Evolutionary conservation across 2,888 invertebrate species (phyloP).

Genomic region (Hofmannophila pseudospretella): DNA sequence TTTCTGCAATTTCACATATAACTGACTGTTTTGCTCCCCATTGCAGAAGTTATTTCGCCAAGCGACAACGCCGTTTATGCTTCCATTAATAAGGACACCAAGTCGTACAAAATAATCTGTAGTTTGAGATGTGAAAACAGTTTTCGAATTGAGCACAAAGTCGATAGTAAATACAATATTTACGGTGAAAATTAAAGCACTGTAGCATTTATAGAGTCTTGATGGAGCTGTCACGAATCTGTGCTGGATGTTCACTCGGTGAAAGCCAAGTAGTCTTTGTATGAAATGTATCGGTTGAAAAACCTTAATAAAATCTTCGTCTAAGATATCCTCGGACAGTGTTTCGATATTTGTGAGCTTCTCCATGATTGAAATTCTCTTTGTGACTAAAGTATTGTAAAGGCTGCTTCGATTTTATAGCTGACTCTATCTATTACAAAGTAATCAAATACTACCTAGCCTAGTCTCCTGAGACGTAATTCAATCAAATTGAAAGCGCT

Average conservation of each 20-base stretch:
- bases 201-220: conserved; percentile 34
- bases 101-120: conserved; percentile 8
- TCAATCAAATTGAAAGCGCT: too few relatives aligned
- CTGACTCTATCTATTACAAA: too few relatives aligned
- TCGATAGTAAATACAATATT: background rate
- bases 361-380: too few relatives aligned
- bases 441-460: too few relatives aligned
- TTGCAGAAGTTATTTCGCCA: conserved; percentile 19
- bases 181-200: conserved; percentile 8
- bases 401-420: background rate
- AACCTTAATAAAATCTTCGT: conserved; percentile 34
- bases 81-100: conserved; percentile 17
- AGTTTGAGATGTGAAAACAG: conserved; percentile 1
- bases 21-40: conserved; percentile 33
- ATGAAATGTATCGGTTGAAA: conserved; percentile 28
- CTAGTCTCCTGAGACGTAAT: too few relatives aligned
- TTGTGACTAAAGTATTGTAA: too few relatives aligned
- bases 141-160: background rate
- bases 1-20: conserved; percentile 45
- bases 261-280: conserved; percentile 39
- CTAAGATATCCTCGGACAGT: conserved; percentile 41
- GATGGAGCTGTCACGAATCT: conserved; percentile 41
- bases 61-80: conserved; percentile 1
- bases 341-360: conserved; percentile 11
- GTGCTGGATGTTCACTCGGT: conserved; percentile 38